Base-by-base conservation (phyloP, 2,797 vertebrate genomes). In the Chromobotia macracanthus region DNA sequence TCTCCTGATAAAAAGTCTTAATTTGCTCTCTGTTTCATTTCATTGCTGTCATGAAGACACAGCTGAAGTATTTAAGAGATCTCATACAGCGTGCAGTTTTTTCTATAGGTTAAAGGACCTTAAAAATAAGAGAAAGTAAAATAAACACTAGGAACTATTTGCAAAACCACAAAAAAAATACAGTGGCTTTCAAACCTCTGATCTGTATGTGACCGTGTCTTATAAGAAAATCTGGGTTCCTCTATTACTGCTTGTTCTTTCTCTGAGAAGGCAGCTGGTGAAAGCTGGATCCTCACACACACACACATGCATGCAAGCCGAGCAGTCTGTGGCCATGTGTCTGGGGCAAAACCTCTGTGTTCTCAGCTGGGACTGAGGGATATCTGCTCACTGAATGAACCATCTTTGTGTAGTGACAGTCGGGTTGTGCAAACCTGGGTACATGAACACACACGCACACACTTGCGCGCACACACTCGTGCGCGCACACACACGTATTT, bases 321-420 rank as follows among this genome's bases (percentile, higher is more conserved):
- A 28, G 25, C 58, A 56, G n/a, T 7, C 13, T 35, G 41, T 50
- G 75, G 56, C 41, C 46, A 41, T 67, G n/a, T 76, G 51, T 65
- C 64, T 68, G 23, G 3, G 18, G 11, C 74, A 46, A 8, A 61
- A 63, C 19, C 56, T 25, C 44, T 28, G 60, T 65, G 68, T 35
- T 46, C 66, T 79, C 2, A 63, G 9, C 8, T 35, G 28, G 46
- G 58, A 31, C 18, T 9, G 70, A 44, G 56, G 51, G 31, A 67
- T 38, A 63, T 64, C 67, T 28, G 51, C 77, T 82, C 35, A 23
- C 61, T 75, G 77, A 86, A 80, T 71, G 77, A 63, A 64, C 58
- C 72, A 77, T 77, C 68, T 66, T 84, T 82, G 56, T 66, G 28
- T 67, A 72, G 76, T 28, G 21, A 60, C 48, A 38, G 38, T 51